phyloP scores from a whole-genome alignment of 37 sponge, comb jelly and placozoan genomes.

The Spongilla lacustris region DNA sequence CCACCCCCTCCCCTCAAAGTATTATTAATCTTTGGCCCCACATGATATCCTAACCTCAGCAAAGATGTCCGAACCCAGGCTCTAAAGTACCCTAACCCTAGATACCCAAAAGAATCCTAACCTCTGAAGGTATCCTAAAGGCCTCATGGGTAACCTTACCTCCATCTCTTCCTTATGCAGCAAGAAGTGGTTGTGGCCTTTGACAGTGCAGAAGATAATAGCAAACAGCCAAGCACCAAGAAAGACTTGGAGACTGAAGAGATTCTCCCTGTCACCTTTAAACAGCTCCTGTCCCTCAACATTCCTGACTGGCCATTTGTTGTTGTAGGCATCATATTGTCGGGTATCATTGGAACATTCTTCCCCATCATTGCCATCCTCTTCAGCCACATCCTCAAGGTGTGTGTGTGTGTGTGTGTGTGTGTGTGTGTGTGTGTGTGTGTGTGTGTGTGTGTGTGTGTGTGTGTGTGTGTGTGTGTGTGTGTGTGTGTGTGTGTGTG shows the following conservation, averaged over 20 bases:
- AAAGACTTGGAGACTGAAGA: neutral
- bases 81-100: too few species aligned
- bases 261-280: conserved; percentile 16
- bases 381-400: conserved; percentile 56
- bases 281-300: conserved; percentile 72
- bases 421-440: conserved; percentile 18
- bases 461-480: conserved; percentile 23
- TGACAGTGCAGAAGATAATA: neutral
- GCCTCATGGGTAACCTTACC: too few species aligned
- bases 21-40: too few species aligned
- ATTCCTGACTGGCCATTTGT: conserved; percentile 81
- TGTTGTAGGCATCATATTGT: conserved; percentile 47
- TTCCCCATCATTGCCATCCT: conserved; percentile 78
- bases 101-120: too few species aligned
- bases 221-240: neutral
- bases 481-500: conserved; percentile 1
- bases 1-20: too few species aligned
- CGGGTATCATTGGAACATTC: conserved; percentile 60
- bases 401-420: neutral
- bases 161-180: neutral
- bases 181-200: neutral
- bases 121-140: too few species aligned
- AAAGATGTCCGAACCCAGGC: too few species aligned
- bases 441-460: conserved; percentile 15
- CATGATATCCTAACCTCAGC: too few species aligned